Evolutionary conservation across 1,140 invertebrate genomes (phyloP).

Genomic region (Brachionus rotundiformis): DNA sequence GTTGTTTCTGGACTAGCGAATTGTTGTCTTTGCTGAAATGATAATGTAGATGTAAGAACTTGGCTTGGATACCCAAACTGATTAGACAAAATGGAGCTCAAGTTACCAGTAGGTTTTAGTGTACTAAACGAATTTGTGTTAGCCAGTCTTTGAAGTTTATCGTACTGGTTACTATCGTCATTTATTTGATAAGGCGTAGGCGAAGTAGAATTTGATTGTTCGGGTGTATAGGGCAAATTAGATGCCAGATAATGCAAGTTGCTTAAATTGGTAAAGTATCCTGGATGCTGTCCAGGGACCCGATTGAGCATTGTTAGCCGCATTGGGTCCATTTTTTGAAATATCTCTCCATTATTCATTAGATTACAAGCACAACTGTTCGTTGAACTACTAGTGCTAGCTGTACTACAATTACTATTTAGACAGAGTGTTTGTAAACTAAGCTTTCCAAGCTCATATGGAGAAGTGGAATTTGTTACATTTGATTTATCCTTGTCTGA

Average conservation of each 20-base stretch:
- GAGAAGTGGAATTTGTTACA: background rate
- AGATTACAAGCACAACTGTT: conserved; percentile 28
- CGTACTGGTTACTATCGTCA: conserved; percentile 1
- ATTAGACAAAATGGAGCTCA: background rate
- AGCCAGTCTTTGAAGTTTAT: background rate
- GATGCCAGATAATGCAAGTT: conserved; percentile 36
- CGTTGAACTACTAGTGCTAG: conserved; percentile 6
- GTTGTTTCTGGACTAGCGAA: background rate
- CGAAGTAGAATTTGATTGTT: conserved; percentile 6
- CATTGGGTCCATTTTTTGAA: conserved; percentile 26
- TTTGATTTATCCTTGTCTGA: conserved; percentile 49
- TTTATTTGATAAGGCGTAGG: background rate
- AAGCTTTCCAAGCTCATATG: conserved; percentile 26
- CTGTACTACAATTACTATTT: conserved; percentile 32
- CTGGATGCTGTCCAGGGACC: background rate
- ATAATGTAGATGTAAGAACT: background rate
- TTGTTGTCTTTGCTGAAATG: conserved; percentile 15
- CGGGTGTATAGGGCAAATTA: background rate
- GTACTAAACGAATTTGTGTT: conserved; percentile 6
- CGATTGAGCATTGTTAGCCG: conserved; percentile 2
- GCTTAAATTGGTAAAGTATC: background rate
- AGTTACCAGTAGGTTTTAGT: background rate
- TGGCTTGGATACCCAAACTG: background rate
- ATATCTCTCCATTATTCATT: background rate
- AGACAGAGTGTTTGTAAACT: conserved; percentile 37